Evolutionary conservation across 2,113 vertebrate genomes (phyloP).

Genomic region (Columba janthina): DNA sequence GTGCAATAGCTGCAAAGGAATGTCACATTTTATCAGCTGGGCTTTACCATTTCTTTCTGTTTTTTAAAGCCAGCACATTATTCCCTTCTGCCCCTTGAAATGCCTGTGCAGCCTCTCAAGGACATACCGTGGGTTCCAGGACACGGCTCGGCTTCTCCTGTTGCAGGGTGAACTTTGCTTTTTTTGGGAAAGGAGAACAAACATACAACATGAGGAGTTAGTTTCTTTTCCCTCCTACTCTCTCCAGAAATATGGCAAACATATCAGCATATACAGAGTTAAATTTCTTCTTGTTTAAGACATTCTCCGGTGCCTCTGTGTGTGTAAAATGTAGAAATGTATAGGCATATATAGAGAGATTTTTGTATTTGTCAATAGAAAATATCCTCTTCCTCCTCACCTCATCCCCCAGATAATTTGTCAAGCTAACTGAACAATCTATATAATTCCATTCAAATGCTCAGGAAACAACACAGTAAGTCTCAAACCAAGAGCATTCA

Average conservation of each 20-base stretch:
- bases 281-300: conserved; percentile 18
- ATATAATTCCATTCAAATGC: not conserved
- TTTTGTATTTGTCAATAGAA: conserved; percentile 13
- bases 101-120: not conserved
- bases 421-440: not conserved
- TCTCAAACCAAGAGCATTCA: not conserved
- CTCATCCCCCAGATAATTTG: not conserved
- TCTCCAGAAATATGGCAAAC: not conserved
- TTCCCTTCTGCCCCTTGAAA: not conserved
- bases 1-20: not conserved
- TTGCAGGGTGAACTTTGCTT: conserved; percentile 28
- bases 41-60: not conserved
- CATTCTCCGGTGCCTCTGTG: not conserved
- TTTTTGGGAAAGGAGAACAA: not conserved
- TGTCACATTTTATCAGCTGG: conserved; percentile 16
- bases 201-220: not conserved
- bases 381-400: conserved; percentile 4
- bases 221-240: not conserved
- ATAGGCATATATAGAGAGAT: not conserved
- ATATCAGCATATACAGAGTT: not conserved
- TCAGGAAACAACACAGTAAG: conserved; percentile 13
- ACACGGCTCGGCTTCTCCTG: conserved; percentile 29
- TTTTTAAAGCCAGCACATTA: not conserved
- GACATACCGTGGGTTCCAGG: not conserved
- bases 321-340: not conserved